These are phyloP conservation scores for Scalopus aquaticus DNA, from an alignment of 2,113 vertebrate species.

Conservation along the genomic window DNA sequence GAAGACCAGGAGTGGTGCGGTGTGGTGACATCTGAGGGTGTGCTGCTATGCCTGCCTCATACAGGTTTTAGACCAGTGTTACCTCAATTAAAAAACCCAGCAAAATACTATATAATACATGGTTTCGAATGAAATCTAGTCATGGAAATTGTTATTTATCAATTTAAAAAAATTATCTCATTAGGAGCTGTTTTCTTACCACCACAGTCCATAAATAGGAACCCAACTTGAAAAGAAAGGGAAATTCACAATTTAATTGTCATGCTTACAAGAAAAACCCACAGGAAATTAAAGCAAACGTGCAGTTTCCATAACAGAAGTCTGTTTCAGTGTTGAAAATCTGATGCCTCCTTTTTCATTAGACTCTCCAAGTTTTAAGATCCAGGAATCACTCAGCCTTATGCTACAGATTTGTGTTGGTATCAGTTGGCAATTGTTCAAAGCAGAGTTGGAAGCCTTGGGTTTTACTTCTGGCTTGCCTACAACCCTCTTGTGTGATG, in stretches of 20 bases:
- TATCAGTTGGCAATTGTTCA: background rate
- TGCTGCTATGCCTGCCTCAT: too few species aligned
- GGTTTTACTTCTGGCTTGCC: slow-evolving; percentile 17
- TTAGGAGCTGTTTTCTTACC: background rate
- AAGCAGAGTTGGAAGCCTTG: background rate
- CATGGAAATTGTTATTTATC: slow-evolving; percentile 28
- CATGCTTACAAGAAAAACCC: background rate
- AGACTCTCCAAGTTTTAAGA: background rate
- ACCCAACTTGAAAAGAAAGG: slow-evolving; percentile 41
- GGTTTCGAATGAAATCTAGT: background rate
- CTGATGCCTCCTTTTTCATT: background rate
- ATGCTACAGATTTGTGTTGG: background rate
- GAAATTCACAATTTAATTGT: slow-evolving; percentile 47
- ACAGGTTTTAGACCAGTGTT: too few species aligned
- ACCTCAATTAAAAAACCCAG: background rate
- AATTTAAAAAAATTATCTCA: slow-evolving; percentile 28
- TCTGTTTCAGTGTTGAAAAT: background rate
- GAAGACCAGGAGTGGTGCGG: too few species aligned
- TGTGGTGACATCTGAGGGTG: too few species aligned
- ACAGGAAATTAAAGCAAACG: slow-evolving; percentile 14
- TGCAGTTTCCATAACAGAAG: background rate
- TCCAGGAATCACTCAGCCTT: background rate
- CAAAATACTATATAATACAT: slow-evolving; percentile 31
- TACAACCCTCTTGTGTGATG: background rate
- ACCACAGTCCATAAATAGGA: slow-evolving; percentile 27